Evolutionary conservation across 2,888 invertebrate genomes (phyloP).

Genomic region (Zaprionus bogoriensis): DNA sequence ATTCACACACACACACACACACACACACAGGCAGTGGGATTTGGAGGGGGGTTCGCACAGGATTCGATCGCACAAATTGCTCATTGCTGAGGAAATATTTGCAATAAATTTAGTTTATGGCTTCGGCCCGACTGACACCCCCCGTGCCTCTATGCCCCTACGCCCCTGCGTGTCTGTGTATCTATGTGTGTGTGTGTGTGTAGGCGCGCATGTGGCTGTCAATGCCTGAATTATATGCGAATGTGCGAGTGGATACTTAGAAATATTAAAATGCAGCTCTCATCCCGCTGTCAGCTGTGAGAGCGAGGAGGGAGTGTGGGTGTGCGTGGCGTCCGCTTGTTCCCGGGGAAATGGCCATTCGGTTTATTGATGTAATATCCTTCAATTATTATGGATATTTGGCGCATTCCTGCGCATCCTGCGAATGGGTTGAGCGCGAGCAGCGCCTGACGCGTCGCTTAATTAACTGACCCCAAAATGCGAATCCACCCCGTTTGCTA

Average conservation of each 20-base stretch:
- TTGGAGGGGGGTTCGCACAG: conserved; percentile 33
- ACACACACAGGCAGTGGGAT: conserved; percentile 4
- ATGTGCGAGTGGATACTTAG: conserved; percentile 70
- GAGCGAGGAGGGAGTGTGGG: background rate
- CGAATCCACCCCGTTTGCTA: conserved; percentile 12
- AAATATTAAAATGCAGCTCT: conserved; percentile 79
- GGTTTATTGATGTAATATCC: conserved; percentile 81
- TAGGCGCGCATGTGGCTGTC: conserved; percentile 58
- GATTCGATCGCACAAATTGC: conserved; percentile 79
- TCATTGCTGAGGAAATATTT: conserved; percentile 82
- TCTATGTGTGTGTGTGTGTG: conserved; percentile 19
- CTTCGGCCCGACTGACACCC: conserved; percentile 67
- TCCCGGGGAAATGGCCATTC: conserved; percentile 20
- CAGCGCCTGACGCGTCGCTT: conserved; percentile 53
- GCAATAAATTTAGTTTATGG: conserved; percentile 81
- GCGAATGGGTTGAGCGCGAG: conserved; percentile 47
- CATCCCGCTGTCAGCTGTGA: conserved; percentile 32
- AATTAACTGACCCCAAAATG: conserved; percentile 67
- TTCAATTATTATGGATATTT: conserved; percentile 81
- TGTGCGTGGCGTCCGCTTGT: conserved; percentile 1
- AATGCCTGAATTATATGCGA: conserved; percentile 80
- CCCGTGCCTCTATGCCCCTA: background rate
- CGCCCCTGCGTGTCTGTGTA: too few species aligned
- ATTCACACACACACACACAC: conserved; percentile 40
- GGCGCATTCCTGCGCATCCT: conserved; percentile 67